These are phyloP conservation scores for Alosa sapidissima DNA, from an alignment of 2,797 vertebrate genomes.

Conservation along the genomic window DNA sequence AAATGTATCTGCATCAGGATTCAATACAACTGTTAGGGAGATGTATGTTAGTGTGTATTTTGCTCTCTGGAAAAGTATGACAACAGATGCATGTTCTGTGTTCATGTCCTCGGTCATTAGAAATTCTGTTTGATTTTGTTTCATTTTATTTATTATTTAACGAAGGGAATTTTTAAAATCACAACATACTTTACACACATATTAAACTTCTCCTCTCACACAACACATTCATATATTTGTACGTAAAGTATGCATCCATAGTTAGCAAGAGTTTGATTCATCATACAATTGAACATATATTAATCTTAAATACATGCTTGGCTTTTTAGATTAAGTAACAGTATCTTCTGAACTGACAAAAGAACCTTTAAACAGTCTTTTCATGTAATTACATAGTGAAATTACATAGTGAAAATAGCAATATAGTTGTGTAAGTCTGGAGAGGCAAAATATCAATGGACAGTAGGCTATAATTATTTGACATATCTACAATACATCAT, in stretches of 20 bases:
- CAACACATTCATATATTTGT: slow-evolving; percentile 18
- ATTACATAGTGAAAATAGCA: slow-evolving; percentile 52
- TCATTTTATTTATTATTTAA: not conserved
- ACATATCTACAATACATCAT: slow-evolving; percentile 60
- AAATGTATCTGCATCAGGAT: not conserved
- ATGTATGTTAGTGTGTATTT: not conserved
- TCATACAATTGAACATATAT: slow-evolving; percentile 18
- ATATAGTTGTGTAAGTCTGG: slow-evolving; percentile 52
- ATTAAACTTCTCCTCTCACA: slow-evolving; percentile 9
- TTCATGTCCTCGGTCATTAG: not conserved
- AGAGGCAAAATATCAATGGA: slow-evolving; percentile 70
- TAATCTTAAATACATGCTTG: slow-evolving; percentile 21
- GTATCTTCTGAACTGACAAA: slow-evolving; percentile 14
- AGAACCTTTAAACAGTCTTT: slow-evolving; percentile 59
- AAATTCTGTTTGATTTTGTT: not conserved
- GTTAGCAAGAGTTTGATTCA: slow-evolving; percentile 17
- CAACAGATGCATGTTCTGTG: not conserved
- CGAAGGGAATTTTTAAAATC: slow-evolving; percentile 4
- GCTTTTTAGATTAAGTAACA: slow-evolving; percentile 12
- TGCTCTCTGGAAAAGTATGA: not conserved
- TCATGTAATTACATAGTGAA: slow-evolving; percentile 50
- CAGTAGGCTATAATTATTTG: slow-evolving; percentile 52
- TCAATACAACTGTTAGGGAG: not conserved
- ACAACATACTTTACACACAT: slow-evolving; percentile 21
- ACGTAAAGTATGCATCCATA: slow-evolving; percentile 21